Conservation (phyloP, 1,140 invertebrate genomes). For the Kradibia gibbosae region DNA sequence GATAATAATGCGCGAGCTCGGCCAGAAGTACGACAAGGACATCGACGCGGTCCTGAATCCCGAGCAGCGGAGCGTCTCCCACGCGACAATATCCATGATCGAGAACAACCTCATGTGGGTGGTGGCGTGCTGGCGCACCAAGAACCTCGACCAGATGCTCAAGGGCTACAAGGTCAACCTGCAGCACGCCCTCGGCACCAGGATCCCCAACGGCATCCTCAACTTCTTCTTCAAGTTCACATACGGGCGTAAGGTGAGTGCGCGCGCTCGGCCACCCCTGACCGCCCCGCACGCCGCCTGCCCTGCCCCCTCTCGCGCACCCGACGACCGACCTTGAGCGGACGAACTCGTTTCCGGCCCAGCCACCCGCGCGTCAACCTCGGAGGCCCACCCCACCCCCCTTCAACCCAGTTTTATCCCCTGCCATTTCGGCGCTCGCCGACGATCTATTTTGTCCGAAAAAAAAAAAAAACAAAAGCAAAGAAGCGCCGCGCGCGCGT, state of each 20-base stretch:
- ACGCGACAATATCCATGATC: conserved; percentile 96
- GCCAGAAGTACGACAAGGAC: conserved; percentile 86
- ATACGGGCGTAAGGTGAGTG: conserved; percentile 86
- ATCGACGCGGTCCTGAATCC: conserved; percentile 84
- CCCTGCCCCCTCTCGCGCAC: conserved; percentile 11
- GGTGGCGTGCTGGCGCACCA: conserved; percentile 89
- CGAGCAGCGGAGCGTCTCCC: conserved; percentile 89
- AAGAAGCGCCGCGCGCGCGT: no score
- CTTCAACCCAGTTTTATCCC: no score
- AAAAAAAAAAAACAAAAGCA: no score
- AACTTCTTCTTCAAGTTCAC: conserved; percentile 93
- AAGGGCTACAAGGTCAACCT: conserved; percentile 93
- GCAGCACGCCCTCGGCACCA: conserved; percentile 88
- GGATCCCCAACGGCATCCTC: conserved; percentile 89
- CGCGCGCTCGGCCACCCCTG: not conserved
- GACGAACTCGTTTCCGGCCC: no score
- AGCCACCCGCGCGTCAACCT: no score
- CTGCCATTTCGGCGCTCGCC: no score
- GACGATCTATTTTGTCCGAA: no score
- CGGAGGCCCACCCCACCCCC: no score
- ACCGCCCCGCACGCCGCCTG: not conserved
- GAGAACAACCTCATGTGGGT: conserved; percentile 95
- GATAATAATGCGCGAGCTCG: conserved; percentile 90
- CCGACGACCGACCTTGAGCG: not conserved
- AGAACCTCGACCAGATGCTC: conserved; percentile 87